Evolutionary conservation across 2,113 vertebrate species (phyloP), one percentile per base, ranked within the genome.

Genomic region (Nothobranchius furzeri): DNA sequence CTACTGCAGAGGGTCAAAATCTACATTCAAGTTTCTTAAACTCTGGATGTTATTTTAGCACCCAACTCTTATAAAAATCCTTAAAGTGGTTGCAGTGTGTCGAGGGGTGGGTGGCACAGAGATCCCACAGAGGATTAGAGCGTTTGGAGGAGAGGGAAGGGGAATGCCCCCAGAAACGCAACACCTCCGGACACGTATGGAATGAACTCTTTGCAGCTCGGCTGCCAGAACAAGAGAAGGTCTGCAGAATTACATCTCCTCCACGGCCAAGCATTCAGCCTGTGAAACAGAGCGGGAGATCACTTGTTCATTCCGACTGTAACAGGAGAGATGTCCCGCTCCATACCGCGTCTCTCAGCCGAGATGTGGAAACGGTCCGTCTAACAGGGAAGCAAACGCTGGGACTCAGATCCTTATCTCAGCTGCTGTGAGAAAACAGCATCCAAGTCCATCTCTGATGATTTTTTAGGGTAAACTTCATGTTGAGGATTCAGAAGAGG

Each of bases 151-250:
- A 49, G 63, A 42, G 55, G 64, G 45, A 52, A 59, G 57, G 78
- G 84, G 88, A 87, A 89, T 89, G 82, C 76, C 84, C 30, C 86
- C 81, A 78, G 86, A 89, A 90, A 91, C 42, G 30, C 60, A 79
- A 89, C 63, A 82, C 84, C n/a, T 7, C 73, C 67, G 85, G 83
- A 85, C 83, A 90, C 45, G 6, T 86, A 90, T 84, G 87, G 84
- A 89, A 85, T 85, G 79, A 72, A 79, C 63, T 68, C 68, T 20
- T 20, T 60, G 57, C 72, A 60, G 47, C 51, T 64, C 35, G 1
- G 50, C 55, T 15, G 75, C 78, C 64, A 78, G 73, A 76, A 76
- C 70, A 61, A 76, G 72, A 86, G 79, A 65, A 78, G 80, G 79
- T 67, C 69, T 66, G 60, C 70, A 76, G 60, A 59, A 53, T 78